Evolutionary conservation across 2,888 invertebrate species (phyloP), one percentile per base, ranked within the genome.

Genomic region (Exephanes ischioxanthus): DNA sequence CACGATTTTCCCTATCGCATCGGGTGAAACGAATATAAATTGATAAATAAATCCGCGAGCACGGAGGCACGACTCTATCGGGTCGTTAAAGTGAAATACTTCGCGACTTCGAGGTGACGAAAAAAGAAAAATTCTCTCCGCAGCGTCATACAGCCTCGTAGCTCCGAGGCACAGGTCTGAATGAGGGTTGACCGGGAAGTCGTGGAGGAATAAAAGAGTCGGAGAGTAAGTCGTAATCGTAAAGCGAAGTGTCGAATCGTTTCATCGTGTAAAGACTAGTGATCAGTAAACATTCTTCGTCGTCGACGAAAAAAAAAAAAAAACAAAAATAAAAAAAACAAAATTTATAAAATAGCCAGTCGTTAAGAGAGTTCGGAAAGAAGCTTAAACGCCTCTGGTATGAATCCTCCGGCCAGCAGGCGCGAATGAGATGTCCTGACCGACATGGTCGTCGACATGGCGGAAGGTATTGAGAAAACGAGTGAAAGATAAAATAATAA

Each of bases 361-460:
- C 37, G 72, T 53, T 55, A 33, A 33, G 37, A 55, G 14, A 19
- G 16, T 71, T 33, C 51, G 33, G 16, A 11, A 2, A 14, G 45
- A 26, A 33, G 16, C 33, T 63, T 48, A 33, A 63, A 33, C 1
- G 19, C 33, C 48, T 7, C 26, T 61, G 58, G 61, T 73, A 22
- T 30, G 51, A 77, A 67, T 67, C 37, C 33, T 78, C 41, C 19
- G 55, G 73, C 66, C 71, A 53, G 26, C n/a, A 41, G 48, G 58
- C 41, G 41, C 80, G 76, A 77, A 72, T 72, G 48, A 63, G 63
- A 85, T 85, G 79, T 85, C 80, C 72, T 80, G 80, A 83, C 82
- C 83, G 67, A 72, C 75, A 51, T 45, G 63, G 16, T 61, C n/a
- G 72, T 72, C 83, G 67, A 76, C 83, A 53, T 80, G 66, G 79